A percentile compares a stretch with the other conserved stretches of the same genome.
Conservation (phyloP, 1,140 invertebrate genomes). For the Ips typographus region DNA sequence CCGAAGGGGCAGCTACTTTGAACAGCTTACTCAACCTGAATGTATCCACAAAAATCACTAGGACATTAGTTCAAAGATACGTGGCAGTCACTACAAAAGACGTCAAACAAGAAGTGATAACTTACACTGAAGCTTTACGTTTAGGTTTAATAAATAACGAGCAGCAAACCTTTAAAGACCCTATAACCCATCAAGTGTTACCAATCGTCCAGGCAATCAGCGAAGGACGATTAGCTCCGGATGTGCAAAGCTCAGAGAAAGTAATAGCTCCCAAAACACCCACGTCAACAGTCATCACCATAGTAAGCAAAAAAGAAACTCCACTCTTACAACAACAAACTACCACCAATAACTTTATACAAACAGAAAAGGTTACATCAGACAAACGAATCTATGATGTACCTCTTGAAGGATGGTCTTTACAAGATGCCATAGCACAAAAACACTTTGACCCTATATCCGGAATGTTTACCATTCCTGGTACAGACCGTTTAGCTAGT, state of each 20-base stretch:
- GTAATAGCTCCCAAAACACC: constrained; percentile 38
- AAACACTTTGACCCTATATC: constrained; percentile 77
- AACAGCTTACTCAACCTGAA: constrained; percentile 83
- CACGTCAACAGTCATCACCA: constrained; percentile 37
- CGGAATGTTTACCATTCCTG: constrained; percentile 84
- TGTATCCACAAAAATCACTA: constrained; percentile 80
- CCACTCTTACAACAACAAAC: constrained; percentile 5
- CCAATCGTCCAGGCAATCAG: constrained; percentile 81
- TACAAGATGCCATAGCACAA: constrained; percentile 75
- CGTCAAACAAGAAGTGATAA: constrained; percentile 65
- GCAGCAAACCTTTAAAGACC: constrained; percentile 77
- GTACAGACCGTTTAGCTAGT: constrained; percentile 79
- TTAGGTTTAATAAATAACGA: constrained; percentile 79
- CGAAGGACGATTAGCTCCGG: constrained; percentile 65
- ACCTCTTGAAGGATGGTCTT: constrained; percentile 79
- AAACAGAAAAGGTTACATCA: constrained; percentile 52
- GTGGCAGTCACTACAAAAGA: constrained; percentile 68
- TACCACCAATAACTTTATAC: constrained; percentile 2
- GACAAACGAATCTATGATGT: constrained; percentile 65
- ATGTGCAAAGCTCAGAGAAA: constrained; percentile 57
- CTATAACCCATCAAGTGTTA: constrained; percentile 71
- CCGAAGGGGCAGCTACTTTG: constrained; percentile 80
- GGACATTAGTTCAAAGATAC: constrained; percentile 77
- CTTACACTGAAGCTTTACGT: constrained; percentile 74
- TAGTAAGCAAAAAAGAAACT: constrained; percentile 38